Percentiles rank a stretch among this genome's conserved stretches.
Evolutionary conservation across 2,113 vertebrate species (phyloP).

Genomic region (Polypterus senegalus): DNA sequence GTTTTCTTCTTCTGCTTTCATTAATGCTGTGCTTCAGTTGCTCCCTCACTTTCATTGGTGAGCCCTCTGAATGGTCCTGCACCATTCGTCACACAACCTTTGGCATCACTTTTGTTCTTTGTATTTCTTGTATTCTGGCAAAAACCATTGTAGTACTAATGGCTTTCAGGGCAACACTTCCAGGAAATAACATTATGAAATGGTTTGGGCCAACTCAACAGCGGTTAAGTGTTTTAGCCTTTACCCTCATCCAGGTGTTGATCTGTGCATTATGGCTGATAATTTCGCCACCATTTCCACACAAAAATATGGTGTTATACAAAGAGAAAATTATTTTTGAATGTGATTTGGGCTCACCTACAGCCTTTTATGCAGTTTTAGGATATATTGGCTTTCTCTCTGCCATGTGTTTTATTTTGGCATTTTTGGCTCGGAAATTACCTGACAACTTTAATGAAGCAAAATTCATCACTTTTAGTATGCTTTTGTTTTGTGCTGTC

Average conservation of each 20-base stretch:
- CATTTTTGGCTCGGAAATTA: neutral
- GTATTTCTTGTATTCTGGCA: conserved; percentile 5
- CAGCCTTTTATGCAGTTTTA: neutral
- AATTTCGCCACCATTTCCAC: conserved; percentile 1
- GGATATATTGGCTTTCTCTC: neutral
- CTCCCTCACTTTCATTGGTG: conserved; percentile 3
- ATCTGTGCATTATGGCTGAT: conserved; percentile 1
- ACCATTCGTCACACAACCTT: conserved; percentile 2
- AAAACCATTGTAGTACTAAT: conserved; percentile 5
- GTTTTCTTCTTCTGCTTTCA: conserved; percentile 1
- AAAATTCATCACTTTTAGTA: conserved; percentile 6
- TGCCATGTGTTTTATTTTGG: neutral
- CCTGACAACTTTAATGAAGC: conserved; percentile 1
- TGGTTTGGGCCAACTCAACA: conserved; percentile 4
- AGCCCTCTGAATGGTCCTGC: conserved; percentile 3
- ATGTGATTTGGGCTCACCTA: neutral
- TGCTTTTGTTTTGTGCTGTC: conserved; percentile 2
- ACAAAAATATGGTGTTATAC: neutral
- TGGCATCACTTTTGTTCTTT: conserved; percentile 6
- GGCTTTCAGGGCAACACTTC: conserved; percentile 3
- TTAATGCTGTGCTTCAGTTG: neutral
- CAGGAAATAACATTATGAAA: conserved; percentile 5
- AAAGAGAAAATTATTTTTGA: neutral
- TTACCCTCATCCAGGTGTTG: neutral
- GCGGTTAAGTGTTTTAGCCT: neutral